Base-by-base conservation (phyloP, 2,888 invertebrate genomes). In the Iphiclides podalirius region DNA sequence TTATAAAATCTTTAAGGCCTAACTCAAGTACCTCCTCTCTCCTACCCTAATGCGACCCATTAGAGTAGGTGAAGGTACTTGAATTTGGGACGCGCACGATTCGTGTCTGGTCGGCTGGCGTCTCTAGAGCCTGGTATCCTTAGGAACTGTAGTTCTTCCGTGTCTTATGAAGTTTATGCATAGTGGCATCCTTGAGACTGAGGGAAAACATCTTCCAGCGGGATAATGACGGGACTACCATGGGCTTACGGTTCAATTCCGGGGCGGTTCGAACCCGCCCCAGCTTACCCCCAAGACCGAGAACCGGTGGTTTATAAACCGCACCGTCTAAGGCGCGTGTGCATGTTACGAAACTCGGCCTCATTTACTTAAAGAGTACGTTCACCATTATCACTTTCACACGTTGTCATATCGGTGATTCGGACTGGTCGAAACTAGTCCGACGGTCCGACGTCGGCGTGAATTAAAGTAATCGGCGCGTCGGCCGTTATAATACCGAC, bases 261-360 rank as follows among this genome's bases (percentile, higher is more conserved):
- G n/a, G n/a, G n/a, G n/a, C n/a, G n/a, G n/a, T 28, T 17, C 16
- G n/a, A 28, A 2, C 7, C 6, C n/a, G n/a, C n/a, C n/a, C n/a
- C n/a, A n/a, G n/a, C n/a, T n/a, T n/a, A n/a, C n/a, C n/a, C 34
- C 15, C 13, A 28, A 15, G 20, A 40, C 28, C 26, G 37, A 11
- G 23, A 6, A n/a, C 23, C 12, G 6, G 7, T 4, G 7, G 37
- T 44, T 28, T 13, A 17, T 31, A 31, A 35, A 26, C 11, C 31
- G 9, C 11, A 31, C n/a, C 8, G 28, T 13, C 31, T 36, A 38
- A n/a, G 31, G 12, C 34, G n/a, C n/a, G n/a, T n/a, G 31, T 20
- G 4, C 16, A 15, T 11, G 36, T 58, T 55, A 49, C 42, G 55
- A 52, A 55, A 54, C 39, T 11, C 34, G 54, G 49, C 58, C 58